phyloP scores from a whole-genome alignment of 2,113 vertebrate genomes.

The Trematomus loennbergii region DNA sequence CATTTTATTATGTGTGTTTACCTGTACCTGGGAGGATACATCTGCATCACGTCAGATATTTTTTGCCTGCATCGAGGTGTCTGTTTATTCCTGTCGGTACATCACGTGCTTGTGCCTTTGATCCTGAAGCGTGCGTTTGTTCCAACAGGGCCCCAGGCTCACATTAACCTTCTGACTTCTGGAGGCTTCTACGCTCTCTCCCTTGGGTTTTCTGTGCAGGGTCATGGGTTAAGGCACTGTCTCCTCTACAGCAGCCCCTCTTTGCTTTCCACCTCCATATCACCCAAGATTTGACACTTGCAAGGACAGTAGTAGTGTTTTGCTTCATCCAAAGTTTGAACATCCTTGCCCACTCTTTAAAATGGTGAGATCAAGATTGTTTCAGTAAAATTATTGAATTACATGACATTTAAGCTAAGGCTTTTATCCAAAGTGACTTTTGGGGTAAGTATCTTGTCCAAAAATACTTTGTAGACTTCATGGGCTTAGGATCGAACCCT shows the following conservation, averaged over 20 bases:
- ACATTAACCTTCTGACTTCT: conserved; percentile 64
- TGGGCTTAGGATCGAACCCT: too few species aligned
- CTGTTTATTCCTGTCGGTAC: conserved; percentile 3
- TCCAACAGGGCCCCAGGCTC: conserved; percentile 34
- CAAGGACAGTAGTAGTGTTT: conserved; percentile 18
- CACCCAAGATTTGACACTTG: background rate
- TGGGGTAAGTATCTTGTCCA: too few species aligned
- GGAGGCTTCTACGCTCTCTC: conserved; percentile 33
- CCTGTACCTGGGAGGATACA: conserved; percentile 1
- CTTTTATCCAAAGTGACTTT: too few species aligned
- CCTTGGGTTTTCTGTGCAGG: conserved; percentile 18
- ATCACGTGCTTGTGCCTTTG: conserved; percentile 1
- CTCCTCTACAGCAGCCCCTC: conserved; percentile 20
- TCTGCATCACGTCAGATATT: conserved; percentile 14
- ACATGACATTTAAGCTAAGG: too few species aligned
- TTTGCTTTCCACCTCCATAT: conserved; percentile 13
- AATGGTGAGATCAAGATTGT: background rate
- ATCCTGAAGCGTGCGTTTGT: background rate
- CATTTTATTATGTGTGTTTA: background rate
- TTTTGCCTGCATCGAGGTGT: conserved; percentile 7
- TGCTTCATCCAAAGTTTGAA: conserved; percentile 31
- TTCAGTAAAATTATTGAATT: too few species aligned
- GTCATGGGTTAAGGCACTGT: conserved; percentile 13
- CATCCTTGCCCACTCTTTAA: conserved; percentile 14
- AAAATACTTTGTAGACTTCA: too few species aligned